Evolutionary conservation across 2,888 invertebrate species (phyloP).

Genomic region (Drosophila austrosaltans): DNA sequence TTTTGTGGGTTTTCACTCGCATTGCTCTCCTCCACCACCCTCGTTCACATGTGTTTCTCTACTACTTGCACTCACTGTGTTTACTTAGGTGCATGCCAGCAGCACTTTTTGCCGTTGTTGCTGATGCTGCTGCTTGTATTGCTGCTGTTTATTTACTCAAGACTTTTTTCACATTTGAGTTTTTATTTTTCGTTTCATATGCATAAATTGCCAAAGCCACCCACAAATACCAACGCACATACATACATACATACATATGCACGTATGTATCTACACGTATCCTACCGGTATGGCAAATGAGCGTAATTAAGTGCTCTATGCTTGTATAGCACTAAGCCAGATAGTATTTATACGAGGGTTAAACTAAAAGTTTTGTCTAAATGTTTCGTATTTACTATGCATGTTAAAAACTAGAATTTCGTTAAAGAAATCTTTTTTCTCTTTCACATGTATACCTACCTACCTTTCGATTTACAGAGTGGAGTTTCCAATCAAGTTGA

Average conservation of each 20-base stretch:
- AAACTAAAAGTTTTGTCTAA: not conserved
- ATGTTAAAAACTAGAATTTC: too few species aligned
- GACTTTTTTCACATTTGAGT: constrained; percentile 69
- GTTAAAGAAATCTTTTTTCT: too few species aligned
- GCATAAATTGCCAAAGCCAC: constrained; percentile 67
- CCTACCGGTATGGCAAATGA: constrained; percentile 30
- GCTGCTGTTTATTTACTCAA: constrained; percentile 74
- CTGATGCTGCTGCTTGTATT: constrained; percentile 19
- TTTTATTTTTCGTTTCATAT: constrained; percentile 50
- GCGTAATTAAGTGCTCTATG: constrained; percentile 40
- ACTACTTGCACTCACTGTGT: constrained; percentile 44
- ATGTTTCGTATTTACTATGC: too few species aligned
- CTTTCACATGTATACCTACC: too few species aligned
- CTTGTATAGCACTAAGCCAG: not conserved
- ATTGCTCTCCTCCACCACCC: not conserved
- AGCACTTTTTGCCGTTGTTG: constrained; percentile 60
- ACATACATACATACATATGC: constrained; percentile 15
- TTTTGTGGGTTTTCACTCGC: constrained; percentile 29
- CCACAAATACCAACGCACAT: constrained; percentile 34
- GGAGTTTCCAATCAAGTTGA: too few species aligned
- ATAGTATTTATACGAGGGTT: constrained; percentile 2
- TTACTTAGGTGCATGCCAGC: constrained; percentile 74
- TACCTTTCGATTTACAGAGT: too few species aligned
- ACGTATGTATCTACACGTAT: constrained; percentile 36
- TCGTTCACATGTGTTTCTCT: constrained; percentile 15